phyloP scores from a whole-genome alignment of 2,888 invertebrate species.

The Podotricha telesiphe region DNA sequence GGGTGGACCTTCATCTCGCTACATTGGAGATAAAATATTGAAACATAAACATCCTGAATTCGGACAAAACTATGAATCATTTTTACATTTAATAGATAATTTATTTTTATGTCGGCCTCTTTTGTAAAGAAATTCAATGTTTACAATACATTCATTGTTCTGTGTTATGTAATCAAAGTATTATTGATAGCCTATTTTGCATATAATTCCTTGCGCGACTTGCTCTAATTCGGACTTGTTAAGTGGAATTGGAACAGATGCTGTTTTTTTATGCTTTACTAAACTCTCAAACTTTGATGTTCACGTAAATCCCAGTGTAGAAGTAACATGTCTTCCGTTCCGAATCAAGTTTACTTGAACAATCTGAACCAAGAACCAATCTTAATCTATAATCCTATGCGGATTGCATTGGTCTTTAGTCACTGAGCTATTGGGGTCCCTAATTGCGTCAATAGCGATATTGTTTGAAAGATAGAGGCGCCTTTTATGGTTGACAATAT shows the following conservation, averaged over 20 bases:
- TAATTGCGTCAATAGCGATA: slow-evolving; percentile 33
- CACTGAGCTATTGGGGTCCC: slow-evolving; percentile 3
- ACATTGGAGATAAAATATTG: slow-evolving; percentile 30
- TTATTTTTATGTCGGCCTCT: slow-evolving; percentile 15
- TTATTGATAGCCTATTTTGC: not conserved
- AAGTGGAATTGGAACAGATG: not conserved
- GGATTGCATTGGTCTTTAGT: not conserved
- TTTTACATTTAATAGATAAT: slow-evolving; percentile 24
- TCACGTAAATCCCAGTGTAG: too few relatives aligned
- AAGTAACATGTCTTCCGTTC: too few relatives aligned
- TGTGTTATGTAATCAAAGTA: not conserved
- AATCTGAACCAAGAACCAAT: not conserved
- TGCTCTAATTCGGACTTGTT: not conserved
- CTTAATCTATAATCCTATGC: not conserved
- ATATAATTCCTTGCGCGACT: not conserved
- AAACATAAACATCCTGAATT: slow-evolving; percentile 48
- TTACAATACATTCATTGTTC: not conserved
- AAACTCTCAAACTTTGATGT: too few relatives aligned
- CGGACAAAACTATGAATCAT: slow-evolving; percentile 41
- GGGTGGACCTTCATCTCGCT: slow-evolving; percentile 27
- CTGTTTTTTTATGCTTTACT: too few relatives aligned
- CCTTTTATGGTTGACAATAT: slow-evolving; percentile 43
- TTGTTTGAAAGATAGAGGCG: slow-evolving; percentile 2
- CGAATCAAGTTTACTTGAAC: too few relatives aligned
- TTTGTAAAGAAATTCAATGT: slow-evolving; percentile 6